phyloP scores from a whole-genome alignment of 1,140 invertebrate genomes.

The Cydia strobilella region DNA sequence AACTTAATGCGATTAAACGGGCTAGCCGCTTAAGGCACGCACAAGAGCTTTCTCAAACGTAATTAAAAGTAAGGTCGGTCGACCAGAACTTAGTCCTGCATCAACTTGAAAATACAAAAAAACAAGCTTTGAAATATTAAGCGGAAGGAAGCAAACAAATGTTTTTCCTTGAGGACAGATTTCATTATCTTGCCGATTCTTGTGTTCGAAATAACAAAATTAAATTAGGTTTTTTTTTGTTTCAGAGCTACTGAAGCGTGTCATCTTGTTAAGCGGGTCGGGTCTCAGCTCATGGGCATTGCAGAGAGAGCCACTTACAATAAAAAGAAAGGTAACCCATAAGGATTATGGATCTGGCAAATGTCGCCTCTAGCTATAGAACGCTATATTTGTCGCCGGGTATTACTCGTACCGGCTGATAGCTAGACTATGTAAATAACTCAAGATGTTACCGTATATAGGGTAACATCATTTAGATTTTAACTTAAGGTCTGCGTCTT shows the following conservation, averaged over 20 bases:
- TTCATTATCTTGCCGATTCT: conserved; percentile 50
- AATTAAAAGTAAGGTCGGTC: conserved; percentile 50
- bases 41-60: conserved; percentile 47
- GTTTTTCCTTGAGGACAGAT: conserved; percentile 45
- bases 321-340: conserved; percentile 84
- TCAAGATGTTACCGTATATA: not conserved
- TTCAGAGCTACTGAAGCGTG: conserved; percentile 93
- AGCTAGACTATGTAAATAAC: not conserved
- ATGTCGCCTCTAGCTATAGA: conserved; percentile 9
- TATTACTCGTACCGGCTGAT: not conserved
- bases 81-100: conserved; percentile 33
- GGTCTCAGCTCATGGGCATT: conserved; percentile 96
- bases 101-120: conserved; percentile 35
- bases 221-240: conserved; percentile 68
- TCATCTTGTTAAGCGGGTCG: conserved; percentile 96
- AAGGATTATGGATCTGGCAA: conserved; percentile 1
- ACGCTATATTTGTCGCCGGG: conserved; percentile 11
- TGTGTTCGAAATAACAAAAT: conserved; percentile 60
- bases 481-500: not conserved
- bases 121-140: conserved; percentile 32
- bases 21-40: conserved; percentile 45
- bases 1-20: conserved; percentile 66
- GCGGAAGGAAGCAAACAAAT: conserved; percentile 40
- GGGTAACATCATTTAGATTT: not conserved
- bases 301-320: conserved; percentile 90